Base-by-base conservation (phyloP, 2,888 invertebrate species). In the Cephalotes varians region DNA sequence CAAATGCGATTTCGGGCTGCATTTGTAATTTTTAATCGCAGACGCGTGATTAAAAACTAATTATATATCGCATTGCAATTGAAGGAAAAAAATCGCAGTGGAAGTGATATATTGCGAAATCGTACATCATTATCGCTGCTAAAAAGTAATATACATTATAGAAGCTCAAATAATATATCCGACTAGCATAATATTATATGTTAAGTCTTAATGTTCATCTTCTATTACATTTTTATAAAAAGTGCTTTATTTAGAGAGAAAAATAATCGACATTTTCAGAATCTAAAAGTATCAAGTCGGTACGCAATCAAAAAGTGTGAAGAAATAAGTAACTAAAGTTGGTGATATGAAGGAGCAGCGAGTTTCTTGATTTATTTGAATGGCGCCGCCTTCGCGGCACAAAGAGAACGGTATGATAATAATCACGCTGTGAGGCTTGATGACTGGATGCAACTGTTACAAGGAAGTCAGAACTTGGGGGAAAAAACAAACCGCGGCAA, bases 401-500 rank as follows among this genome's bases (percentile, higher is more conserved):
- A 77, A 77, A 77, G 77, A 56, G 72, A 71, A 56, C 18, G 44
- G 25, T 77, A 58, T 44, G 44, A 79, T 79, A 79, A 79, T 71
- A 79, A 79, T 79, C 77, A 77, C 56, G 25, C 77, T 31, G 77
- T 15, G 56, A 69, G 44, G 31, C 72, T 18, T 71, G 77, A 71
- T 69, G 77, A 79, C 77, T 79, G 73, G 72, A 47, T 71, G 72
- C 77, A 79, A 79, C 77, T 79, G 77, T 79, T 79, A 72, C 56
- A 25, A 21, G 9, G 18, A 34, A 65, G 44, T 69, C 71, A 56
- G 77, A 54, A 77, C 56, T 71, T 56, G 25, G 71, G 31, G 28
- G 37, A 71, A 56, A 71, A 79, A 79, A 72, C 44, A 79, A 79
- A 31, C 44, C 21, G 25, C 56, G 31, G 40, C 44, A 54, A 77